These are phyloP conservation scores for Strongylocentrotus purpuratus DNA, from an alignment of 35 echinoderm and acorn worm genomes.

Conservation along the genomic window DNA sequence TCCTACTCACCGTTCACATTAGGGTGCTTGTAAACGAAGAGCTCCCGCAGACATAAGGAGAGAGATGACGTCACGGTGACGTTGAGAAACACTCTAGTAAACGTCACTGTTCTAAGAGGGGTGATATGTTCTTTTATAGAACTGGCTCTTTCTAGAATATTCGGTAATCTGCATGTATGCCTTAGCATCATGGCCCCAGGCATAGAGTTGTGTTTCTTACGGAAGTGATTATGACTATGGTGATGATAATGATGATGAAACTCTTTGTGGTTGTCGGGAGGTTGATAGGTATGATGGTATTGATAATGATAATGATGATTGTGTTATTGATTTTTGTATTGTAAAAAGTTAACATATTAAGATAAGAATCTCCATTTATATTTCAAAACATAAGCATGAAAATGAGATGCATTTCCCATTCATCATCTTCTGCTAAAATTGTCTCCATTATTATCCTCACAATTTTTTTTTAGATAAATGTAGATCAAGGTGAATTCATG, in stretches of 20 bases:
- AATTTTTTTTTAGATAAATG: neutral
- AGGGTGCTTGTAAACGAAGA: neutral
- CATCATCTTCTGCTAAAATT: no score
- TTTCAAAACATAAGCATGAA: neutral
- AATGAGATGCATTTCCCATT: neutral
- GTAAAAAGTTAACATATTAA: no score
- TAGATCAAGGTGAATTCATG: neutral
- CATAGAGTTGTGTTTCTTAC: neutral
- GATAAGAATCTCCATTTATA: no score
- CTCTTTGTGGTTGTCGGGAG: no score
- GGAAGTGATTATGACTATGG: neutral
- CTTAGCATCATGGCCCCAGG: neutral
- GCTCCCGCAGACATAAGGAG: neutral
- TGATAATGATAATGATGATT: no score
- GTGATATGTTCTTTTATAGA: neutral
- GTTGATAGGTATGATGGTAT: neutral
- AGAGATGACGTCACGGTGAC: neutral
- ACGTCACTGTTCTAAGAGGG: neutral
- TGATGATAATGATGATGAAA: no score
- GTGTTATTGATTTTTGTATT: no score
- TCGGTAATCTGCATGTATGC: neutral
- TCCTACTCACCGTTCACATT: neutral
- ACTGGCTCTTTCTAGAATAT: neutral
- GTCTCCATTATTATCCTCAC: no score
- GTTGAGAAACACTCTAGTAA: neutral